Percentiles rank a stretch among this genome's conserved stretches.
phyloP scores from a whole-genome alignment of 2,888 invertebrate species.

The Julus scandinavius region DNA sequence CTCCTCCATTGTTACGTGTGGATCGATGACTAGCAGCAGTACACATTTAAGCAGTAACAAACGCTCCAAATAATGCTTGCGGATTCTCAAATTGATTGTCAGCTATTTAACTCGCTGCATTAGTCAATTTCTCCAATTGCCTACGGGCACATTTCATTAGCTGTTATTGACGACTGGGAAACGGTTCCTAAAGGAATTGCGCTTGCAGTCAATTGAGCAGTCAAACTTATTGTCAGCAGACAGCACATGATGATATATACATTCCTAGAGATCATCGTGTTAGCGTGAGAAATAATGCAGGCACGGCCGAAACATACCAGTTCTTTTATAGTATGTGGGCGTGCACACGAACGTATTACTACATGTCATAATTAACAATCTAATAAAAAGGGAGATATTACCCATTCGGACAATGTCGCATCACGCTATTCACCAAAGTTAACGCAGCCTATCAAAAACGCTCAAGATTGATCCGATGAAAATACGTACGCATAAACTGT shows the following conservation, averaged over 20 bases:
- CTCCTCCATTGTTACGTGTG: not conserved
- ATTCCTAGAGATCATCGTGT: not conserved
- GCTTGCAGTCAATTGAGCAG: not conserved
- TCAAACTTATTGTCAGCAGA: not conserved
- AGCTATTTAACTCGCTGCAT: not conserved
- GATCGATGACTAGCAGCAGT: not conserved
- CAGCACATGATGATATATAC: not conserved
- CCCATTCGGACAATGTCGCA: not conserved
- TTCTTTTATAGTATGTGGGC: not conserved
- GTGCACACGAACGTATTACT: not conserved
- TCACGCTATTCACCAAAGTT: not conserved
- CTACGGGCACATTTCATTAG: not conserved
- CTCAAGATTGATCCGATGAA: too few relatives aligned
- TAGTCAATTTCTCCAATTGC: slow-evolving; percentile 18
- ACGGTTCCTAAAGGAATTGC: not conserved
- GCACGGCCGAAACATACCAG: not conserved
- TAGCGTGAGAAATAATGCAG: not conserved
- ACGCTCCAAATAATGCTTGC: not conserved
- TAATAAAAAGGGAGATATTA: not conserved
- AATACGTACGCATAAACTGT: too few relatives aligned
- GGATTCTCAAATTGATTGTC: not conserved
- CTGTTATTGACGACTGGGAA: slow-evolving; percentile 5
- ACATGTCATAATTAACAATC: not conserved
- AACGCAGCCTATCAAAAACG: too few relatives aligned
- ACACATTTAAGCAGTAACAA: not conserved